Evolutionary conservation across 2,888 invertebrate genomes (phyloP), one percentile per base, ranked within the genome.

Genomic region (Lasius fuliginosus): DNA sequence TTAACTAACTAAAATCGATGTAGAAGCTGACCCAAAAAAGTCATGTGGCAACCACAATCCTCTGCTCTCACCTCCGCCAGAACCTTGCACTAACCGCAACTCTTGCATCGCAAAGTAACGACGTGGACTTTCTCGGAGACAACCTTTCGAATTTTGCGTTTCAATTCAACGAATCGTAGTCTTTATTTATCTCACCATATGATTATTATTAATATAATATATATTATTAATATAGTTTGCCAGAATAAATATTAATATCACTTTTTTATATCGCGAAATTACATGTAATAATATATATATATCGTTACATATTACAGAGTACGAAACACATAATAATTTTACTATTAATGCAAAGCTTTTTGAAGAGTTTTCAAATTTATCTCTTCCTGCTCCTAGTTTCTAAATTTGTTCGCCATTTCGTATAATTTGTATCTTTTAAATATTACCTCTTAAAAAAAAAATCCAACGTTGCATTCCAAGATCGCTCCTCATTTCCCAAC

Each of bases 41-140:
- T 68, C 67, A 73, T 49, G 40, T 85, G 84, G 67, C 79, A 88
- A 87, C 82, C 88, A 86, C 89, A 88, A 90, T 92, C 89, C 92
- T 91, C 92, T 91, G 89, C 92, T 87, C 91, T 91, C 92, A 89
- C 89, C 84, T 87, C 82, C 90, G 91, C 92, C 92, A 87, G 88
- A 88, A 90, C 90, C 85, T 90, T 91, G 88, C 91, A 91, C 75
- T 86, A 87, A 90, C 86, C 91, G 91, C 92, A 91, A 91, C 92
- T 93, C 91, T 91, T 88, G 83, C 75, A 85, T 87, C 84, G 87
- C 82, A 33, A 85, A 73, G 68, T 73, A 79, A 68, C 12, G 60
- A 67, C 42, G 60, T 79, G 60, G 60, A 64, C 27, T 79, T 69
- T 69, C 15, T 53, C 27, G n/a, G 33, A 67, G n/a, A 60, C 18